Percentiles rank a stretch among this genome's conserved stretches.
phyloP scores from a whole-genome alignment of 2,888 invertebrate genomes.

The Mythimna albipuncta region DNA sequence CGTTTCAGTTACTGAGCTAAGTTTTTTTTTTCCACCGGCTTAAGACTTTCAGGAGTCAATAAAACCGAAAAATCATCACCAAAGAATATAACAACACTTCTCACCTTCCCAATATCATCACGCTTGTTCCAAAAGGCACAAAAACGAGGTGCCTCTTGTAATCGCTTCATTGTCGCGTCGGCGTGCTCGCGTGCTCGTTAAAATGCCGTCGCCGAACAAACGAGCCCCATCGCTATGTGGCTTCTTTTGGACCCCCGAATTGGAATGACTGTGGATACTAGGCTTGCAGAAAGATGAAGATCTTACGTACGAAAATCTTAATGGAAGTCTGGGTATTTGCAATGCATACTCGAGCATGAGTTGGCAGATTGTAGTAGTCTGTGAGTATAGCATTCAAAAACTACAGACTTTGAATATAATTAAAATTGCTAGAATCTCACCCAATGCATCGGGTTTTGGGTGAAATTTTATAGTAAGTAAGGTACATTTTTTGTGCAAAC shows the following conservation, averaged over 20 bases:
- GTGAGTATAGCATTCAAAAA: too few relatives aligned
- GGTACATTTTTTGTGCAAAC: too few relatives aligned
- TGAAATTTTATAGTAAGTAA: too few relatives aligned
- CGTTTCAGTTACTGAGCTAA: too few relatives aligned
- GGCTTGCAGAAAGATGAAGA: slow-evolving; percentile 47
- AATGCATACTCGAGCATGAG: background rate
- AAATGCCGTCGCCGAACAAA: slow-evolving; percentile 47
- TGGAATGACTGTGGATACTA: slow-evolving; percentile 42
- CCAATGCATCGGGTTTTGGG: too few relatives aligned
- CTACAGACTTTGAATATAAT: too few relatives aligned
- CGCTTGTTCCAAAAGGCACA: slow-evolving; percentile 46
- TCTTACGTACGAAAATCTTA: slow-evolving; percentile 24
- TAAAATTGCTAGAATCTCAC: too few relatives aligned
- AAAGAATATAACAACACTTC: background rate
- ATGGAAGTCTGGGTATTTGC: slow-evolving; percentile 3
- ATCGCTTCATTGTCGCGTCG: slow-evolving; percentile 70
- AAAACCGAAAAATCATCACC: background rate
- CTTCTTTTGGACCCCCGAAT: slow-evolving; percentile 52
- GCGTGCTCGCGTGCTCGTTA: slow-evolving; percentile 40
- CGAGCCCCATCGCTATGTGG: slow-evolving; percentile 32
- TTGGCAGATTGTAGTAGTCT: background rate
- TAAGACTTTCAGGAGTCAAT: background rate
- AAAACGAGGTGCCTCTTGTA: slow-evolving; percentile 66
- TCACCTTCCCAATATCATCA: slow-evolving; percentile 37
- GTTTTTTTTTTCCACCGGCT: too few relatives aligned